Evolutionary conservation across 2,113 vertebrate species (phyloP).

Genomic region (Notothenia rossii): DNA sequence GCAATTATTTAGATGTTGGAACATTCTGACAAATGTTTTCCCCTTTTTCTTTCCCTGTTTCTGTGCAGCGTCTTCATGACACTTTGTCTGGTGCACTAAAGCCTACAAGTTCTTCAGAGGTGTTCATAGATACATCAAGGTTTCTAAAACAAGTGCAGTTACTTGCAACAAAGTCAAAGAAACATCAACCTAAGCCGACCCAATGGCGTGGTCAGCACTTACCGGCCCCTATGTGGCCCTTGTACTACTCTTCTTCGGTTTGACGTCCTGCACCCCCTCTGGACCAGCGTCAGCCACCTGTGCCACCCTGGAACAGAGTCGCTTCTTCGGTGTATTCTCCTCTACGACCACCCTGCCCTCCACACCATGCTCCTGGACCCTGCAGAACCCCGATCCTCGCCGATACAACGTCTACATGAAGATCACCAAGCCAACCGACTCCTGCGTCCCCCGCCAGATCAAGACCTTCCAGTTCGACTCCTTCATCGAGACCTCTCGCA

Average conservation of each 20-base stretch:
- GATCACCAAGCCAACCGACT: conserved; percentile 89
- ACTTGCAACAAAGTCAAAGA: conserved; percentile 65
- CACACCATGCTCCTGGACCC: conserved; percentile 94
- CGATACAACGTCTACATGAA: conserved; percentile 99
- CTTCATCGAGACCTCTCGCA: conserved; percentile 96
- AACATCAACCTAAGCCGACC: conserved; percentile 52
- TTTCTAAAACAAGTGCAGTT: conserved; percentile 66
- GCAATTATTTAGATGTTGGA: conserved; percentile 25
- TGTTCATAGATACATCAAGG: conserved; percentile 49
- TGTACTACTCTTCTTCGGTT: conserved; percentile 68
- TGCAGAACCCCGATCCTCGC: conserved; percentile 97
- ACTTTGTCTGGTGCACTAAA: conserved; percentile 63
- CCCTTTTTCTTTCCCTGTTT: conserved; percentile 26
- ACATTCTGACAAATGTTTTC: conserved; percentile 16
- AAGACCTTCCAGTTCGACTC: conserved; percentile 98
- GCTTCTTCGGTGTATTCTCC: conserved; percentile 96
- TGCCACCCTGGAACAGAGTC: conserved; percentile 94
- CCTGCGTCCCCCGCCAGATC: conserved; percentile 88
- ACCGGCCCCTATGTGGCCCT: conserved; percentile 74
- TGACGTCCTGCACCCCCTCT: conserved; percentile 78
- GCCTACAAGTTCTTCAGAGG: conserved; percentile 52
- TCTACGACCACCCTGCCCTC: conserved; percentile 88
- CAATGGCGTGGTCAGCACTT: conserved; percentile 76
- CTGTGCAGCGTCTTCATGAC: conserved; percentile 65
- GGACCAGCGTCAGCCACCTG: conserved; percentile 89